Conservation (phyloP, 2,797 vertebrate genomes). For the Paedocypris micromegethes region DNA sequence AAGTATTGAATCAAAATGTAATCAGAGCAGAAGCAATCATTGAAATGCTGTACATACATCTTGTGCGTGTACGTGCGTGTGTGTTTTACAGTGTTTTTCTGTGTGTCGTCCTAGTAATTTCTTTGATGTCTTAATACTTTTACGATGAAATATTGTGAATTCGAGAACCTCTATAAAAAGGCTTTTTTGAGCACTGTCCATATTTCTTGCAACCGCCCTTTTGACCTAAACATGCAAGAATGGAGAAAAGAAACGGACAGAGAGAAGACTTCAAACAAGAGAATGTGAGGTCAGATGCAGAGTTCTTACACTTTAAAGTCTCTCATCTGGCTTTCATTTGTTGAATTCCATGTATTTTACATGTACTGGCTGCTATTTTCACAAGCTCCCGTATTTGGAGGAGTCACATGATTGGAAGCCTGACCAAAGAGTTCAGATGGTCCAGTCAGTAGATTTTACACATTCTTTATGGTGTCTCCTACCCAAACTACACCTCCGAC, state of each 20-base stretch:
- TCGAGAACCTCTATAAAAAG: constrained; percentile 11
- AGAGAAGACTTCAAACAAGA: constrained; percentile 53
- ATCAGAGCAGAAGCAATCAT: no score
- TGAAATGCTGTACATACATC: no score
- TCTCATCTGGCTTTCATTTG: constrained; percentile 74
- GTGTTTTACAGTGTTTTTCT: background rate
- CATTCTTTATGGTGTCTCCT: background rate
- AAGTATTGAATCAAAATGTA: no score
- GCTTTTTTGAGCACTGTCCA: constrained; percentile 9
- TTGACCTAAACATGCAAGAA: constrained; percentile 14
- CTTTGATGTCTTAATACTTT: background rate
- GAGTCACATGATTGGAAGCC: constrained; percentile 40
- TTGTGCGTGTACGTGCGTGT: background rate
- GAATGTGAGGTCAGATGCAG: constrained; percentile 64
- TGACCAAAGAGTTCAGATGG: constrained; percentile 27
- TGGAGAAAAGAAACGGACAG: constrained; percentile 40
- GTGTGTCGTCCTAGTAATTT: background rate
- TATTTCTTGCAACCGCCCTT: constrained; percentile 12
- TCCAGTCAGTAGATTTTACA: constrained; percentile 13
- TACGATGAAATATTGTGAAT: constrained; percentile 1
- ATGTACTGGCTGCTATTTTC: constrained; percentile 65
- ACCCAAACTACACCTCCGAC: constrained; percentile 3
- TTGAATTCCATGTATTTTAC: constrained; percentile 73
- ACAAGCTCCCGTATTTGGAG: constrained; percentile 59
- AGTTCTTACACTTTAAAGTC: constrained; percentile 61